Percentiles rank a stretch among this genome's conserved stretches.
Conservation (phyloP, 2,888 invertebrate genomes). For the Trichacis sp. region DNA sequence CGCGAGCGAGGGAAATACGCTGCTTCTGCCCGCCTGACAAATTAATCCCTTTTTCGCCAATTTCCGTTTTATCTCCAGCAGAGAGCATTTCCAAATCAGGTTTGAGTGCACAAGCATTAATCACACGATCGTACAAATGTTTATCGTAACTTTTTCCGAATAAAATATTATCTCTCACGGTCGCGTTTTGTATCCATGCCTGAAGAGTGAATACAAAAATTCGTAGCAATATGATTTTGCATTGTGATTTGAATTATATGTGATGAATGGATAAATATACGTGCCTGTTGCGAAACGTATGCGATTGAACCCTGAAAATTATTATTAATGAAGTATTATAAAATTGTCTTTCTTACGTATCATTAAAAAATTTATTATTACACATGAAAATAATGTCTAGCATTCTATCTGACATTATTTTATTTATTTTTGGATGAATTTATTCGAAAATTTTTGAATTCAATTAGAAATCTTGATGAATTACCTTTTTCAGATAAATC, state of each 20-base stretch:
- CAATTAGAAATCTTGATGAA: no score
- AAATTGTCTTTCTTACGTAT: no score
- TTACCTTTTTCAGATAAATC: no score
- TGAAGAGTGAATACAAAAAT: no score
- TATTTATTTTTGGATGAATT: no score
- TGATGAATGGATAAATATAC: no score
- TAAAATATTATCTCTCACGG: conserved; percentile 90
- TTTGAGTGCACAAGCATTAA: conserved; percentile 91
- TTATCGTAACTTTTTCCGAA: conserved; percentile 85
- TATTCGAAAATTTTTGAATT: no score
- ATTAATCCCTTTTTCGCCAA: conserved; percentile 95
- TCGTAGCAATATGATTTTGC: no score
- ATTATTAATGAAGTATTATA: background rate
- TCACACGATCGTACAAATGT: conserved; percentile 80
- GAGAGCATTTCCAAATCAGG: conserved; percentile 94
- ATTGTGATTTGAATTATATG: no score
- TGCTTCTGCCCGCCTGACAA: conserved; percentile 94
- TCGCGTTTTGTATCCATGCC: conserved; percentile 99
- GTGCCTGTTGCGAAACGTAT: conserved; percentile 93
- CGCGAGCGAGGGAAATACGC: conserved; percentile 90
- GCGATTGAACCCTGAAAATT: conserved; percentile 74
- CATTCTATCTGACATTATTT: no score
- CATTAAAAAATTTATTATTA: no score
- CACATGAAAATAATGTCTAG: no score
- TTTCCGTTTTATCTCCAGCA: conserved; percentile 97